These are phyloP conservation scores for Ammodytes marinus DNA, from an alignment of 2,113 vertebrate species.

Conservation along the genomic window DNA sequence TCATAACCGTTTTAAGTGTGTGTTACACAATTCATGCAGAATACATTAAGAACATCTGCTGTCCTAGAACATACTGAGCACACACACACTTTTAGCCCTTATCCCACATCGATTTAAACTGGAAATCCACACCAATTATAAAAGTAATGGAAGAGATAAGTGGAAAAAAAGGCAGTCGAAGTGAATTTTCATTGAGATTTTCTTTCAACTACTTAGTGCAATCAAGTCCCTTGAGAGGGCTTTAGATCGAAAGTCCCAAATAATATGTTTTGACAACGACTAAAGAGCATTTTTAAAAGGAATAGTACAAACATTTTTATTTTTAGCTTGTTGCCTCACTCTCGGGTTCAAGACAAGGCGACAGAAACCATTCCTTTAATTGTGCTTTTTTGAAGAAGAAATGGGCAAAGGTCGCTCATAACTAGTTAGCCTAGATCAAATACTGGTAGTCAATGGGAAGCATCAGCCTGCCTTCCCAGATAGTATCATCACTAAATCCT, in stretches of 20 bases:
- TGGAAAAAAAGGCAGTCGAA: no score
- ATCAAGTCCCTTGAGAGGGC: background rate
- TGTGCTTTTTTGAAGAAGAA: no score
- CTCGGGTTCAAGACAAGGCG: no score
- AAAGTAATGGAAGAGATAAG: background rate
- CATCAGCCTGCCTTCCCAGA: no score
- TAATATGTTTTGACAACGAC: slow-evolving; percentile 2
- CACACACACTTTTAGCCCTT: slow-evolving; percentile 16
- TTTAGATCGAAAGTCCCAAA: background rate
- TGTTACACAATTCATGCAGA: slow-evolving; percentile 32
- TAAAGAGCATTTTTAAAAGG: no score
- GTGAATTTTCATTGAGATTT: background rate
- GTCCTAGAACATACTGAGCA: background rate
- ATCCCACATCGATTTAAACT: slow-evolving; percentile 19
- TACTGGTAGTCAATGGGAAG: no score
- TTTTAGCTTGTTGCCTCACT: no score
- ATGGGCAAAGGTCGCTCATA: no score
- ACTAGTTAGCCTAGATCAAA: no score
- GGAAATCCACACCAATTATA: background rate
- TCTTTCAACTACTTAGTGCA: background rate
- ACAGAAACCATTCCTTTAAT: no score
- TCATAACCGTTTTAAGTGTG: slow-evolving; percentile 30
- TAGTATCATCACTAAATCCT: no score
- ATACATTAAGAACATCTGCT: slow-evolving; percentile 47
- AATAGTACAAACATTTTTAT: background rate